Evolutionary conservation across 2,797 vertebrate genomes (phyloP).

Genomic region (Protosalanx chinensis): DNA sequence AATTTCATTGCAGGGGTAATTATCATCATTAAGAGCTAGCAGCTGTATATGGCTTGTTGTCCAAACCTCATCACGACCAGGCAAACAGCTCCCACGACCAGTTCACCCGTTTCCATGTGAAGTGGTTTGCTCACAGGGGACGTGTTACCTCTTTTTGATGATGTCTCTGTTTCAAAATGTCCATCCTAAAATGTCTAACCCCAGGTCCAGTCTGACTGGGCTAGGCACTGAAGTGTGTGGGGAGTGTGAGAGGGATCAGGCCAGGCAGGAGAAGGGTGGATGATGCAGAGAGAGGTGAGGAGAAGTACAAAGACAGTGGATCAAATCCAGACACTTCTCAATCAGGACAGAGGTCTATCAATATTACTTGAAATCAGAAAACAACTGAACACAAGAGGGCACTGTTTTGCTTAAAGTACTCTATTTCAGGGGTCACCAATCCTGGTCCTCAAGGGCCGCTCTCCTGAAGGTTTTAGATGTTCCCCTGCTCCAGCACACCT

Average conservation of each 20-base stretch:
- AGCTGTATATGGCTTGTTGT: constrained; percentile 81
- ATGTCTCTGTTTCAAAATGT: no score
- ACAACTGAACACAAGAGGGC: constrained; percentile 59
- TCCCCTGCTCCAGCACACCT: no score
- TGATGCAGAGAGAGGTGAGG: not conserved
- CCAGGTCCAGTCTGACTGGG: not conserved
- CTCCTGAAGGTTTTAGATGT: no score
- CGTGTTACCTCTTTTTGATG: no score
- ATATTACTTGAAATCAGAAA: not conserved
- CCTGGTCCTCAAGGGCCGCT: no score
- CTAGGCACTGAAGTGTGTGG: not conserved
- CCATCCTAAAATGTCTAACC: not conserved
- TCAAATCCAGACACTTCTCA: not conserved
- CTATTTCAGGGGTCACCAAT: no score
- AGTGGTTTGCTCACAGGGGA: no score
- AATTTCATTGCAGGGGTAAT: constrained; percentile 98
- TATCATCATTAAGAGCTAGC: constrained; percentile 98
- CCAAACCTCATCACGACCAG: constrained; percentile 61
- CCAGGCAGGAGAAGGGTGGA: not conserved
- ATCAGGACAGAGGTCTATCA: not conserved
- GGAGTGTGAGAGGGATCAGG: not conserved
- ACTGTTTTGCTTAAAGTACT: constrained; percentile 64
- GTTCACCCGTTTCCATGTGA: not conserved
- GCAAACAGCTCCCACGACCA: constrained; percentile 41
- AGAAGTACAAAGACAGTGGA: not conserved